These are phyloP conservation scores for Drosophila willistoni DNA, from an alignment of 1,140 invertebrate genomes.

Conservation along the genomic window DNA sequence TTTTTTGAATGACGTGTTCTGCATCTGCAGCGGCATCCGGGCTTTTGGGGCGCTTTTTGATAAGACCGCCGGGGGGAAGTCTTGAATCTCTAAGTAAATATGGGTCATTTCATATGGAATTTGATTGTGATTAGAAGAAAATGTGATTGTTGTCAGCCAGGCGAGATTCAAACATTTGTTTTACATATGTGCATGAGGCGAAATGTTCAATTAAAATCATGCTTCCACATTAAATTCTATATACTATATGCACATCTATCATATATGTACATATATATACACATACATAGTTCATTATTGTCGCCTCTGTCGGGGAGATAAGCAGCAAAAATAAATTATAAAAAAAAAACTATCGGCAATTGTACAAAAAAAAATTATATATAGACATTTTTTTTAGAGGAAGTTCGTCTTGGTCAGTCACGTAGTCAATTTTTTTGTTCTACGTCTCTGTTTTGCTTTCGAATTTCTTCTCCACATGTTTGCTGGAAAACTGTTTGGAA, in stretches of 20 bases:
- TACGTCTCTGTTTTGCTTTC: slow-evolving; percentile 65
- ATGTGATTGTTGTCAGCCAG: slow-evolving; percentile 31
- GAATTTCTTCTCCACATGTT: slow-evolving; percentile 32
- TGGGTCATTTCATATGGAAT: slow-evolving; percentile 61
- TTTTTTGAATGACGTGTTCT: slow-evolving; percentile 60
- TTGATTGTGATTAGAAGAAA: slow-evolving; percentile 67
- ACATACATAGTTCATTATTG: slow-evolving; percentile 18
- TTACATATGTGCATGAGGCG: slow-evolving; percentile 24
- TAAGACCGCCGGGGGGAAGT: slow-evolving; percentile 34
- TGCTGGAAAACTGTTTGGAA: slow-evolving; percentile 34
- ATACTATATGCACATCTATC: slow-evolving; percentile 17
- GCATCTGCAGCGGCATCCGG: slow-evolving; percentile 47
- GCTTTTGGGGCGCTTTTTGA: slow-evolving; percentile 48
- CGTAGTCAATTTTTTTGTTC: slow-evolving; percentile 62
- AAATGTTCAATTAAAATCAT: slow-evolving; percentile 42
- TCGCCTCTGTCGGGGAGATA: slow-evolving; percentile 50
- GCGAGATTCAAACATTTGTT: background rate
- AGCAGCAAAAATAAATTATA: slow-evolving; percentile 38
- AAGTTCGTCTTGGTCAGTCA: slow-evolving; percentile 55
- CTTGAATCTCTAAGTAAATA: slow-evolving; percentile 36
- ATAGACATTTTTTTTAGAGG: slow-evolving; percentile 14
- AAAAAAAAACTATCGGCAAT: slow-evolving; percentile 1
- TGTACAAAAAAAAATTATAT: slow-evolving; percentile 17
- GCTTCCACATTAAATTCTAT: slow-evolving; percentile 9
- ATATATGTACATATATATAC: slow-evolving; percentile 7